These are phyloP conservation scores for Ganaspis brasiliensis DNA, from an alignment of 2,888 invertebrate genomes.

Conservation along the genomic window DNA sequence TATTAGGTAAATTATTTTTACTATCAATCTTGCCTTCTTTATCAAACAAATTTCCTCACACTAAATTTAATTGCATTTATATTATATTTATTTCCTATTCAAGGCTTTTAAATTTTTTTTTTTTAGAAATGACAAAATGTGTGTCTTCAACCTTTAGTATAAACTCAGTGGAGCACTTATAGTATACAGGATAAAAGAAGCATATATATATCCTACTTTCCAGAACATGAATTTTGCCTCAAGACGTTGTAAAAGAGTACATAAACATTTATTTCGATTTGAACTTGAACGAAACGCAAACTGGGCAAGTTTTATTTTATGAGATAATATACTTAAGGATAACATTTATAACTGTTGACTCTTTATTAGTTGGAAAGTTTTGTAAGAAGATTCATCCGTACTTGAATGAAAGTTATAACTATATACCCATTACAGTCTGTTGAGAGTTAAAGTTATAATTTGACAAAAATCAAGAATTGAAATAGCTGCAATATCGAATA, in stretches of 20 bases:
- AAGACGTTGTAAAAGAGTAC: slow-evolving; percentile 7
- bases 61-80: too few species aligned
- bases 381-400: not conserved
- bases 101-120: too few species aligned
- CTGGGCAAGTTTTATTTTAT: not conserved
- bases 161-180: slow-evolving; percentile 14
- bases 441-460: too few species aligned
- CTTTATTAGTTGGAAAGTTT: slow-evolving; percentile 4
- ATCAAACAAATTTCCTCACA: too few species aligned
- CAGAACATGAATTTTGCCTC: slow-evolving; percentile 18
- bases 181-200: not conserved
- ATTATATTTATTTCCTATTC: too few species aligned
- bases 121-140: too few species aligned
- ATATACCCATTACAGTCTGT: too few species aligned
- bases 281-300: not conserved
- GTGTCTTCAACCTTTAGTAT: not conserved
- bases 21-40: too few species aligned
- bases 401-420: not conserved
- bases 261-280: slow-evolving; percentile 13
- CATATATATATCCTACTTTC: not conserved
- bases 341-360: not conserved
- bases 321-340: slow-evolving; percentile 15
- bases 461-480: too few species aligned
- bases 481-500: too few species aligned
- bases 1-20: too few species aligned